These are phyloP conservation scores for Equus przewalskii DNA, from an alignment of 2,113 vertebrate species.

Conservation along the genomic window DNA sequence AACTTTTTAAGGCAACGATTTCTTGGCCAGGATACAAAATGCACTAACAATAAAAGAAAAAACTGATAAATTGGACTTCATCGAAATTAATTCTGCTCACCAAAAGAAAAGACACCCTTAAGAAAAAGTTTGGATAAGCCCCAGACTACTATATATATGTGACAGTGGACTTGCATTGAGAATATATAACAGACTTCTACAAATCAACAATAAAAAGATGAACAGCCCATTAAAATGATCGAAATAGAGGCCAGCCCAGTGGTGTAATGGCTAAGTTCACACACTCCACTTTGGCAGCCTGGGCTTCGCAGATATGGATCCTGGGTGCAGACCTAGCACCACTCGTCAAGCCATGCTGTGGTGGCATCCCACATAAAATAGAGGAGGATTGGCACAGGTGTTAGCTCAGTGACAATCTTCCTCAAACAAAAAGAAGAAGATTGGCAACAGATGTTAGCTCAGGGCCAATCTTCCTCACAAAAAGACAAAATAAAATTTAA, in stretches of 20 bases:
- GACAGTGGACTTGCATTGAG: not conserved
- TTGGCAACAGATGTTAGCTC: no score
- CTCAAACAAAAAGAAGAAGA: no score
- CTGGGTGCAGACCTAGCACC: no score
- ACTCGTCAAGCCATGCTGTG: no score
- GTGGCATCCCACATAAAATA: no score
- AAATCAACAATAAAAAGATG: not conserved
- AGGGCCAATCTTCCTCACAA: no score
- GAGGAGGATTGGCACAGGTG: no score
- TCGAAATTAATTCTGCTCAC: constrained; percentile 29
- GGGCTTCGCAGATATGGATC: no score
- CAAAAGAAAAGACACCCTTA: not conserved
- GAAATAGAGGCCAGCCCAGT: not conserved
- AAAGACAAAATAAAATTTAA: no score
- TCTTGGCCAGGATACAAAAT: constrained; percentile 17
- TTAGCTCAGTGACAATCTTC: no score
- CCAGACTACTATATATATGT: not conserved
- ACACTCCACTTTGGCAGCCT: no score
- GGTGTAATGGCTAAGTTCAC: no score
- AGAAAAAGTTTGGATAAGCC: not conserved
- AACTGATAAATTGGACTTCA: not conserved
- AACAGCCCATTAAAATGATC: not conserved
- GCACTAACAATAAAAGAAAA: not conserved
- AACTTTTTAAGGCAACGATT: not conserved
- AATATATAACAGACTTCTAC: not conserved